Evolutionary conservation across 2,888 invertebrate genomes (phyloP), one percentile per base, ranked within the genome.

Genomic region (Apodemia duryi): DNA sequence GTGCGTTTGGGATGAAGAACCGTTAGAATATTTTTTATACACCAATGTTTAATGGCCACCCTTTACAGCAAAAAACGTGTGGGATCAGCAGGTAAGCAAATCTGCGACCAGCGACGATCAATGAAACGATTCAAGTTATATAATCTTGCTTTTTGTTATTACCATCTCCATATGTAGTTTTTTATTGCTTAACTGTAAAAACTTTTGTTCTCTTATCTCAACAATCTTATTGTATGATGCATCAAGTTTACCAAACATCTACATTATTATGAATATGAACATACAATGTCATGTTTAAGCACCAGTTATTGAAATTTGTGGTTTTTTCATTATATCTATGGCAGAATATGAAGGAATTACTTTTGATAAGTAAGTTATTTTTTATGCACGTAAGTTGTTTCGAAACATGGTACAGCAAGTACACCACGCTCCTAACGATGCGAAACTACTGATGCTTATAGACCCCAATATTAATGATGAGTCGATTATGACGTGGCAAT

Each of bases 41-140:
- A 69, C 76, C 75, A 78, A 83, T 57, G 57, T 79, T 85, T 87
- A 86, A 87, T 84, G 84, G 86, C 78, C 80, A 88, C 87, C 91
- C 88, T 88, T 89, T 87, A 66, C 73, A 73, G 77, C 79, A 85
- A 88, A 87, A 83, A 90, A 85, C 69, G 69, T 70, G 71, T 78
- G 81, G 83, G 80, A 77, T 75, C 71, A 70, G 84, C 91, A 91
- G 91, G 91, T 91, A 91, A 84, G 82, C 85, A 81, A 86, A 88
- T 85, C 84, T 81, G 85, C 88, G 89, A 83, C 77, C 81, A 77
- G 74, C 81, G 76, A 75, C 82, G 86, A 88, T 89, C 84, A 83
- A 78, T 75, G 76, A 72, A 69, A 72, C 77, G 81, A 84, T 84
- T 79, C 79, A 80, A 78, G 78, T 81, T 82, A 81, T 77, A 82